A percentile compares a stretch with the other conserved stretches of the same genome.
These are phyloP conservation scores for Ambastaia sidthimunki DNA, from an alignment of 2,797 vertebrate genomes.

Conservation along the genomic window DNA sequence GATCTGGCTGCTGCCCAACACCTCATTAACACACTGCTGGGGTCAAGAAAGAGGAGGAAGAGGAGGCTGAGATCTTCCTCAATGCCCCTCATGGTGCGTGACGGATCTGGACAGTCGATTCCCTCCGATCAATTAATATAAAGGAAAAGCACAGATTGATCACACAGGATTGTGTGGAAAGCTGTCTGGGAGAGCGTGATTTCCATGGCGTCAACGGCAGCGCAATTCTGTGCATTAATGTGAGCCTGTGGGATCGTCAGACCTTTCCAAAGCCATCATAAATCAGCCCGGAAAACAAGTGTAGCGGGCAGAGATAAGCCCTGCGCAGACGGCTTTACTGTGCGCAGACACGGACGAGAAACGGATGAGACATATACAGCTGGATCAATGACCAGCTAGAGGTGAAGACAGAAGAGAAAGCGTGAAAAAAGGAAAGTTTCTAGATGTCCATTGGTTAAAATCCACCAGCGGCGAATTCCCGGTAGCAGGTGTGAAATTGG, in stretches of 20 bases:
- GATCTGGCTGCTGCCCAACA: constrained; percentile 63
- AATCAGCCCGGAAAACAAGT: constrained; percentile 89
- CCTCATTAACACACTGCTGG: constrained; percentile 68
- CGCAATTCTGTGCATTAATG: constrained; percentile 82
- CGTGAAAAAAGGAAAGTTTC: constrained; percentile 69
- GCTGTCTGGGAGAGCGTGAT: constrained; percentile 66
- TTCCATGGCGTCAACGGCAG: constrained; percentile 81
- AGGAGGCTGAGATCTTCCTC: constrained; percentile 58
- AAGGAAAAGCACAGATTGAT: constrained; percentile 86
- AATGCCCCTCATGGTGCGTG: constrained; percentile 74
- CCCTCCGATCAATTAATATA: constrained; percentile 88
- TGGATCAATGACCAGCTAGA: constrained; percentile 82
- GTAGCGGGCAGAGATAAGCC: constrained; percentile 85
- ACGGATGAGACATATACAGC: constrained; percentile 70
- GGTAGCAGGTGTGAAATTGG: constrained; percentile 64
- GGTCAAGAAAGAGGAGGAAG: constrained; percentile 24
- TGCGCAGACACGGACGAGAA: constrained; percentile 71
- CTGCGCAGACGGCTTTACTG: constrained; percentile 85
- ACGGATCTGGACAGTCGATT: constrained; percentile 82
- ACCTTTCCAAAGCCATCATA: constrained; percentile 91
- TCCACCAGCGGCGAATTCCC: constrained; percentile 69
- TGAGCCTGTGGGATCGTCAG: constrained; percentile 88
- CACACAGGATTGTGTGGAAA: constrained; percentile 76
- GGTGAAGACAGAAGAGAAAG: constrained; percentile 69
- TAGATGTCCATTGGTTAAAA: constrained; percentile 81